Base-by-base conservation (phyloP, 2,797 vertebrate species). In the Lepidocolaptes lacrymiger region DNA sequence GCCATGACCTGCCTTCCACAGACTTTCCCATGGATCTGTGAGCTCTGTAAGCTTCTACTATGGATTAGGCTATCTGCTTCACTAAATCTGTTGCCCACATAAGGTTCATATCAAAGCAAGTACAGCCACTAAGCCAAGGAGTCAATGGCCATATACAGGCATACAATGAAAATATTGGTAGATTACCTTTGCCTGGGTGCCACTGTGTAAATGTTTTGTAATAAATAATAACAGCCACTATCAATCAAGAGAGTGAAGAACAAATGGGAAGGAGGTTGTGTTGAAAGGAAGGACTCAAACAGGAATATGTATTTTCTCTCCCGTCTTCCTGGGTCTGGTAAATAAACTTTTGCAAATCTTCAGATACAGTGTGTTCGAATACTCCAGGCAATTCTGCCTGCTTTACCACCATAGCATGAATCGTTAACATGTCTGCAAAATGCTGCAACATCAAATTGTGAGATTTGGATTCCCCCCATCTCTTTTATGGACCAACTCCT, bases 261-360 rank as follows among this genome's bases (percentile, higher is more conserved):
- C 90, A 94, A 88, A 95, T 87, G 71, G 71, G 80, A 69, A 85
- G 80, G 84, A 91, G 77, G 80, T 17, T 85, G 74, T 73, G 48
- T 27, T 58, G 71, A 84, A 59, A 84, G 61, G 69, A 61, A 81
- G 14, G 39, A 64, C 48, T 76, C 49, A 8, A 67, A 91, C 9
- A 87, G 59, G 56, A 69, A 36, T 6, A 48, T 8, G 32, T 41
- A 32, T 85, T 84, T 81, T 90, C 67, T 88, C 48, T 49, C 23
- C 28, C 23, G 56, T 56, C 36, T 80, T 66, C 54, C 43, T 30
- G 7, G 12, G 17, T 48, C 39, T 74, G 66, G 0, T 66, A 48
- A 85, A 82, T 12, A 66, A 44, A 51, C 15, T 30, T 58, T 26
- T 49, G 23, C 48, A 82, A 28, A 73, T 34, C 24, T 64, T 74